Conservation (phyloP, 2,888 invertebrate genomes). For the Polyploca ridens region DNA sequence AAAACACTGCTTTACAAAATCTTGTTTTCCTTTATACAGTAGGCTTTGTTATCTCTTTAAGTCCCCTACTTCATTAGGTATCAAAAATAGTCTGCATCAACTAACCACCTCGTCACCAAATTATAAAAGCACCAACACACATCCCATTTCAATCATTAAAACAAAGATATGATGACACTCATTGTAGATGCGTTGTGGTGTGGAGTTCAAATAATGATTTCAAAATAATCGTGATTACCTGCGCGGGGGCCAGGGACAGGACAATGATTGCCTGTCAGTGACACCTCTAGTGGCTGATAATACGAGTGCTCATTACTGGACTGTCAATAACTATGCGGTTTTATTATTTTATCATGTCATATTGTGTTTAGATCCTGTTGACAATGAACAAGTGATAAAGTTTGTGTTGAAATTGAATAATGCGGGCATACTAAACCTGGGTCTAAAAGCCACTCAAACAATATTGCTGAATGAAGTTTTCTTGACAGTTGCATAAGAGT, state of each 20-base stretch:
- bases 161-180: background rate
- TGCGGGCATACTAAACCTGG: no score
- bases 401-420: no score
- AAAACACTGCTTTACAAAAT: no score
- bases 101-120: background rate
- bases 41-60: no score
- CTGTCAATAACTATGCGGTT: constrained; percentile 16
- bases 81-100: no score
- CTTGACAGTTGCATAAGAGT: no score
- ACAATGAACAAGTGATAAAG: background rate
- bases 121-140: background rate
- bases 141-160: background rate
- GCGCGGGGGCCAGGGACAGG: constrained; percentile 16
- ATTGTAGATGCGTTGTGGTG: background rate
- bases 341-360: background rate
- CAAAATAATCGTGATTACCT: constrained; percentile 28
- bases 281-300: constrained; percentile 27
- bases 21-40: no score
- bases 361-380: background rate
- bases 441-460: no score
- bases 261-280: constrained; percentile 29
- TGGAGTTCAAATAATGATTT: constrained; percentile 9
- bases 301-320: constrained; percentile 25
- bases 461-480: no score
- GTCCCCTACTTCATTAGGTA: no score